These are phyloP conservation scores for Erebia epiphron DNA, from an alignment of 2,888 invertebrate species.

Conservation along the genomic window DNA sequence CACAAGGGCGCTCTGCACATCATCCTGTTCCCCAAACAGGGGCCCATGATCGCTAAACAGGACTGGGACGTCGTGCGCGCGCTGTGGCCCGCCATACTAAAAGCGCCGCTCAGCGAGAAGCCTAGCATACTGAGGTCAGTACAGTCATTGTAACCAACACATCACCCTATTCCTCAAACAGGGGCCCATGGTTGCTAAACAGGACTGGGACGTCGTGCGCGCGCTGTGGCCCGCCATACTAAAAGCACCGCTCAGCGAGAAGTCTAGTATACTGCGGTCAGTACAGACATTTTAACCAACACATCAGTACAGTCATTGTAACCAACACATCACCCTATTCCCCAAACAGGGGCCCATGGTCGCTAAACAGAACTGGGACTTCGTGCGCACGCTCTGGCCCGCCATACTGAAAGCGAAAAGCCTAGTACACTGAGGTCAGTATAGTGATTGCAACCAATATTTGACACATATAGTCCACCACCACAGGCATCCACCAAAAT, in stretches of 20 bases:
- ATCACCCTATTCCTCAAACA: slow-evolving; percentile 87
- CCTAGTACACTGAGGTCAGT: slow-evolving; percentile 86
- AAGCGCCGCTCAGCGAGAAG: slow-evolving; percentile 93
- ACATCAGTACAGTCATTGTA: slow-evolving; percentile 38
- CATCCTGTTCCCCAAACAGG: slow-evolving; percentile 85
- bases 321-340: slow-evolving; percentile 86
- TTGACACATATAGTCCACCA: too few species aligned
- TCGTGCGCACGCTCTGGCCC: slow-evolving; percentile 89
- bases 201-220: slow-evolving; percentile 89
- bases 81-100: slow-evolving; percentile 91
- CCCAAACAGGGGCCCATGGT: slow-evolving; percentile 85
- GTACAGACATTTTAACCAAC: too few species aligned
- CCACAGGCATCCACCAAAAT: too few species aligned
- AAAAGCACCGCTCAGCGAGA: slow-evolving; percentile 91
- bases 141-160: slow-evolving; percentile 59
- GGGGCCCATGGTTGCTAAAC: slow-evolving; percentile 85
- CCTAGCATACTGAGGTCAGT: slow-evolving; percentile 86
- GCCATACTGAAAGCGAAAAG: slow-evolving; percentile 90
- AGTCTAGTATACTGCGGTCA: slow-evolving; percentile 88
- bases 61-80: slow-evolving; percentile 88
- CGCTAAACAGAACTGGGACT: slow-evolving; percentile 89
- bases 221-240: slow-evolving; percentile 91
- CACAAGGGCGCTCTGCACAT: slow-evolving; percentile 89
- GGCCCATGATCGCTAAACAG: slow-evolving; percentile 86
- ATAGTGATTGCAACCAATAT: too few species aligned